Percentiles rank a stretch among this genome's conserved stretches.
phyloP scores from a whole-genome alignment of 2,113 vertebrate species.

The Hypocryptadius cinnamomeus region DNA sequence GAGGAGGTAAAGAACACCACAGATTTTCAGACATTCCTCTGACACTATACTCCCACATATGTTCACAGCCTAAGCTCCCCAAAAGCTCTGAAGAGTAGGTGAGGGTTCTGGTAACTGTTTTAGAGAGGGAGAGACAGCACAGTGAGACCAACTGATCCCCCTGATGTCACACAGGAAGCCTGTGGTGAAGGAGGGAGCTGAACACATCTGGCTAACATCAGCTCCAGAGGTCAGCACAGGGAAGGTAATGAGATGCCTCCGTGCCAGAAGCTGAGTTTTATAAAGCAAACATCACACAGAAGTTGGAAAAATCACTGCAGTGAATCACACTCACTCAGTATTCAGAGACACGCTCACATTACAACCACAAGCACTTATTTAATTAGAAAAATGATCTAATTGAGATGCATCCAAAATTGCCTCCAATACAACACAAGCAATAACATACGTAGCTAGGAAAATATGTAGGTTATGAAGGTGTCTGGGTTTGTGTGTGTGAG shows the following conservation, averaged over 20 bases:
- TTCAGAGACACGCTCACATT: neutral
- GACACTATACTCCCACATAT: neutral
- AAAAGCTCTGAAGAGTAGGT: neutral
- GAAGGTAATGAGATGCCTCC: neutral
- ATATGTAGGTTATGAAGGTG: neutral
- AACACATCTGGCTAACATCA: neutral
- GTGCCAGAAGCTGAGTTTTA: neutral
- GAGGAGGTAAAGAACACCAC: neutral
- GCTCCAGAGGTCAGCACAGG: neutral
- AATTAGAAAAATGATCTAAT: conserved; percentile 53
- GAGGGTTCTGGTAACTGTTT: neutral
- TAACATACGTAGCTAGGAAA: neutral
- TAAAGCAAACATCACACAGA: neutral
- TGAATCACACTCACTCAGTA: conserved; percentile 6
- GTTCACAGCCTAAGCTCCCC: neutral
- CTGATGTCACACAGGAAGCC: neutral
- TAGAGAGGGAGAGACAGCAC: neutral
- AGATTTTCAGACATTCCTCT: neutral
- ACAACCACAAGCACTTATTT: conserved; percentile 48
- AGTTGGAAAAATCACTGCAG: neutral
- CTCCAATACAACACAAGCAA: neutral
- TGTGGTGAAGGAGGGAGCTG: neutral
- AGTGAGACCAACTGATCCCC: neutral
- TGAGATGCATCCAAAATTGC: conserved; percentile 34
- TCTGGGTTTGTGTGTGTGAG: neutral